Evolutionary conservation across 2,113 vertebrate species (phyloP).

Genomic region (Turdus rufiventris): DNA sequence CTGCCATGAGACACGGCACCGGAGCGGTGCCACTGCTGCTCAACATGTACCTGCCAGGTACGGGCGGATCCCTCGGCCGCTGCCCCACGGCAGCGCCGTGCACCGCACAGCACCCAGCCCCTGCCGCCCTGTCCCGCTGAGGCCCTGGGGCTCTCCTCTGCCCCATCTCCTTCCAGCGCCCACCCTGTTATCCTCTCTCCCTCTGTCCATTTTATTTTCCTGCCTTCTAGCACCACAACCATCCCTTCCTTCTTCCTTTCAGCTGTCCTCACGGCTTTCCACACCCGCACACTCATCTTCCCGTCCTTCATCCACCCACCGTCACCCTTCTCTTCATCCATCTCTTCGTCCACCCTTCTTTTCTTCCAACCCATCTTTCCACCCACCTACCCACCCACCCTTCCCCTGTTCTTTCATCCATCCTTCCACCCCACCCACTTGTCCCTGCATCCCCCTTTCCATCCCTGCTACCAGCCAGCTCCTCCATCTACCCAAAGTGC

Average conservation of each 20-base stretch:
- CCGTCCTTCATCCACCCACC: background rate
- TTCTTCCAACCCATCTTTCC: background rate
- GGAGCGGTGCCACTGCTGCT: slow-evolving; percentile 92
- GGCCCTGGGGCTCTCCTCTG: background rate
- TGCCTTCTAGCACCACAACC: background rate
- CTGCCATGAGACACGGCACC: slow-evolving; percentile 92
- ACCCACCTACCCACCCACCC: background rate
- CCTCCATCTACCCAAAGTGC: background rate
- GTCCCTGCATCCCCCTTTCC: background rate
- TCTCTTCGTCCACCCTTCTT: background rate
- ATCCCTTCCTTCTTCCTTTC: background rate
- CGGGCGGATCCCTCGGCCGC: background rate
- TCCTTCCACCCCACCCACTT: background rate
- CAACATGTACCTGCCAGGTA: slow-evolving; percentile 99
- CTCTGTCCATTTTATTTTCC: background rate
- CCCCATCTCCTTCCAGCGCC: background rate
- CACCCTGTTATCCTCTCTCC: background rate
- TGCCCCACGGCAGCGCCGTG: background rate
- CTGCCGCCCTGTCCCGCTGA: background rate
- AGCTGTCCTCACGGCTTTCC: background rate
- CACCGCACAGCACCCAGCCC: background rate
- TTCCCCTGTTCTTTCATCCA: background rate
- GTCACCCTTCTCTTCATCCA: background rate
- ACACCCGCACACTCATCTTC: background rate
- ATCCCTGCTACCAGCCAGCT: background rate